phyloP scores from a whole-genome alignment of 2,888 invertebrate genomes.

The Bembecia ichneumoniformis region DNA sequence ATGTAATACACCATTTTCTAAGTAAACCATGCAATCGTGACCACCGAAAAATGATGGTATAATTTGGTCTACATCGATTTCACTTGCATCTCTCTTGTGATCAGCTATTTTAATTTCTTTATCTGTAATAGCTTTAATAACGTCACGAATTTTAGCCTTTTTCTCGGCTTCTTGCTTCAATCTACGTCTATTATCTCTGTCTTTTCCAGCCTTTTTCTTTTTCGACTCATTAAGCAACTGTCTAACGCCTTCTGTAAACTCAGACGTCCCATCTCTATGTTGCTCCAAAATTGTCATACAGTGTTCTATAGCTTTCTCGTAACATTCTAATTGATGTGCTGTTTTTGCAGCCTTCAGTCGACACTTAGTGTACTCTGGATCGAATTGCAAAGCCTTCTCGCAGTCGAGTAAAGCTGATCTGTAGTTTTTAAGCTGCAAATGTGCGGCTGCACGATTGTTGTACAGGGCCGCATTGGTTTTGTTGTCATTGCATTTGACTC shows the following conservation, averaged over 20 bases:
- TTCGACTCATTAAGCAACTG: constrained; percentile 44
- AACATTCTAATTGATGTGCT: constrained; percentile 76
- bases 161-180: constrained; percentile 53
- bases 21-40: constrained; percentile 74
- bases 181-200: constrained; percentile 53
- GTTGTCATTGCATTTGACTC: constrained; percentile 77
- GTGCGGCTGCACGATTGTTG: constrained; percentile 93
- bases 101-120: constrained; percentile 71
- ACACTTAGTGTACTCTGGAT: constrained; percentile 84
- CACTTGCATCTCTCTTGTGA: constrained; percentile 51
- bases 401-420: constrained; percentile 86
- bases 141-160: constrained; percentile 42
- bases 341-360: constrained; percentile 82
- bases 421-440: constrained; percentile 87
- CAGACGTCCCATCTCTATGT: constrained; percentile 67
- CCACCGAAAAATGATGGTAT: constrained; percentile 68
- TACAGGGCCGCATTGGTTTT: constrained; percentile 87
- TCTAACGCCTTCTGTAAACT: constrained; percentile 23
- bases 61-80: constrained; percentile 72
- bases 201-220: constrained; percentile 61
- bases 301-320: constrained; percentile 78
- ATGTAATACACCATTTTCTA: constrained; percentile 74
- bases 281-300: constrained; percentile 78
- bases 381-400: constrained; percentile 81
- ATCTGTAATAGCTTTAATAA: constrained; percentile 53